Conservation (phyloP, 2,113 vertebrate genomes). For the Clarias macrocephalus region DNA sequence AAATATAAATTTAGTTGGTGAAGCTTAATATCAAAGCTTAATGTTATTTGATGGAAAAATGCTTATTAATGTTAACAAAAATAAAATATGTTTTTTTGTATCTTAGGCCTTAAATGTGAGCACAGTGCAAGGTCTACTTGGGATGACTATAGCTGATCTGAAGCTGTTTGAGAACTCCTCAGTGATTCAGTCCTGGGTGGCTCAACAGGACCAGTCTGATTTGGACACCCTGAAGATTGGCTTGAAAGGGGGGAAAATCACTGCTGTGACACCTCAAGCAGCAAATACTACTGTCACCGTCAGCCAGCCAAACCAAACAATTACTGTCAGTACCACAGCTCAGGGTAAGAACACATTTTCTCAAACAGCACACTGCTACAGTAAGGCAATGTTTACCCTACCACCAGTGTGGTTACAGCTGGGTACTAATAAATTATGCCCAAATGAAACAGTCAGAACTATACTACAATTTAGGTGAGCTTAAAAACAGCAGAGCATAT, state of each 20-base stretch:
- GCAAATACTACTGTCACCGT: neutral
- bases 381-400: neutral
- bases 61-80: neutral
- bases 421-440: neutral
- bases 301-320: neutral
- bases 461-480: neutral
- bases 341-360: neutral
- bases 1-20: neutral
- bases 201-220: slow-evolving; percentile 35
- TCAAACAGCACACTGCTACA: neutral
- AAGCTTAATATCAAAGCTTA: neutral
- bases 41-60: neutral
- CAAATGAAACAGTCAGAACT: neutral
- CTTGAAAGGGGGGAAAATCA: slow-evolving; percentile 32
- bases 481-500: neutral
- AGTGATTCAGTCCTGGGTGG: slow-evolving; percentile 32
- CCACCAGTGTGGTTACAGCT: neutral
- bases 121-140: slow-evolving; percentile 35
- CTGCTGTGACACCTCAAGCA: neutral
- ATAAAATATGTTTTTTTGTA: neutral
- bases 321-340: neutral
- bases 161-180: slow-evolving; percentile 39
- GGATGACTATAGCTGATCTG: slow-evolving; percentile 37
- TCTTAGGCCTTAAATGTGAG: slow-evolving; percentile 37
- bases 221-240: slow-evolving; percentile 39